Base-by-base conservation (phyloP, 2,888 invertebrate genomes). In the Salticus scenicus region DNA sequence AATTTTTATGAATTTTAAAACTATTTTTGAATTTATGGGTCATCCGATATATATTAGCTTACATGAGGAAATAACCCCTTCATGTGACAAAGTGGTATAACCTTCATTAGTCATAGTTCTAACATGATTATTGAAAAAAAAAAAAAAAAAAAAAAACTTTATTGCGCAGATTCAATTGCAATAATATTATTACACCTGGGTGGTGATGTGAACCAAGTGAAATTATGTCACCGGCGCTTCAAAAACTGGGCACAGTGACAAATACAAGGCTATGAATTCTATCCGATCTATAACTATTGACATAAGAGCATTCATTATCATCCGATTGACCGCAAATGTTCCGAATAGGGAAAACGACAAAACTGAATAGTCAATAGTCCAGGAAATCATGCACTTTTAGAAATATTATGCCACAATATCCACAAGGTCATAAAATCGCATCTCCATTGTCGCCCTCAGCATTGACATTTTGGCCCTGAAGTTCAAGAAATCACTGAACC, bases 281-380 rank as follows among this genome's bases (percentile, higher is more conserved):
- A 37, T 37, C 37, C 37, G 57, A 24, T n/a, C 20, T 17, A 2
- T 57, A 20, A 4, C 4, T 57, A 1, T 24, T 24, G 24, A 24
- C 5, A 57, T 4, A 47, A n/a, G 14, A 1, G 47, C 47, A n/a
- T 41, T 63, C 37, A 83, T 83, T 66, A 69, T 14, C 81, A 81
- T 74, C 74, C 37, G 42, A 81, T 81, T 81, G 81, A 81, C 81
- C 81, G 74, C 81, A 33, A 70, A 47, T 30, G 14, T 37, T 41
- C 41, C 12, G 42, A 67, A 33, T 17, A 5, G 24, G 24, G 28
- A 51, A 28, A 57, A 33, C 28, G 10, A 37, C 57, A 57, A 57
- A 57, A 57, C 4, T 2, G 57, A 57, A 57, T 57, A 7, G 24
- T 24, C 24, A 5, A 47, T 47, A 57, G 24, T 24, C 20, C 17